phyloP scores from a whole-genome alignment of 2,888 invertebrate species.

The Synanthedon formicaeformis region DNA sequence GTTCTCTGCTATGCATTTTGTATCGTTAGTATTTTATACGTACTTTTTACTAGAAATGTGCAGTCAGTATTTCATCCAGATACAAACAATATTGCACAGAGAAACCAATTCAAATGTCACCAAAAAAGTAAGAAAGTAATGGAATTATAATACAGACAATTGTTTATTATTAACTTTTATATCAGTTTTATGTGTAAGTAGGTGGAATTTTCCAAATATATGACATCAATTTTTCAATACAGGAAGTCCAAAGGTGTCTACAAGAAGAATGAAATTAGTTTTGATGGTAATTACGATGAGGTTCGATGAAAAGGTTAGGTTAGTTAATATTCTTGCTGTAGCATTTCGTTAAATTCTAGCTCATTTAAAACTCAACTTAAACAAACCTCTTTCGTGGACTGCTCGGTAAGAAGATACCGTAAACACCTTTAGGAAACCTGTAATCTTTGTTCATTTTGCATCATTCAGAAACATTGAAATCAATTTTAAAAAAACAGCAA shows the following conservation, averaged over 20 bases:
- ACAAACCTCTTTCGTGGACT: background rate
- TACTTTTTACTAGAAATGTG: no score
- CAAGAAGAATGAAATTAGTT: background rate
- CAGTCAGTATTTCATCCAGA: background rate
- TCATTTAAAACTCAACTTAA: no score
- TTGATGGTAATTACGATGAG: background rate
- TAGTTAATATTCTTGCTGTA: no score
- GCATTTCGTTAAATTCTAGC: no score
- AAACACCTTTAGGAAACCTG: background rate
- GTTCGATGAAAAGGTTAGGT: background rate
- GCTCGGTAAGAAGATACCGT: background rate
- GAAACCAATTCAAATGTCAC: background rate
- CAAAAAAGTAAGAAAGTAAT: background rate
- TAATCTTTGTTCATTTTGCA: constrained; percentile 4
- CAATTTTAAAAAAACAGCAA: constrained; percentile 3
- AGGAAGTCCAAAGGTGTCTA: background rate
- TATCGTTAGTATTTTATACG: no score
- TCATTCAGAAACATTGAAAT: constrained; percentile 13
- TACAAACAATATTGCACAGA: background rate
- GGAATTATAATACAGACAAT: background rate
- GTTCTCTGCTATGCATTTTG: no score
- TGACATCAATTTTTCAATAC: background rate
- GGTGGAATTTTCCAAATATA: no score
- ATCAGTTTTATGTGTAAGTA: no score
- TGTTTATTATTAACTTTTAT: no score